Percentiles rank a stretch among this genome's conserved stretches.
These are phyloP conservation scores for Cataglyphis cursor DNA, from an alignment of 2,888 invertebrate species.

Conservation along the genomic window DNA sequence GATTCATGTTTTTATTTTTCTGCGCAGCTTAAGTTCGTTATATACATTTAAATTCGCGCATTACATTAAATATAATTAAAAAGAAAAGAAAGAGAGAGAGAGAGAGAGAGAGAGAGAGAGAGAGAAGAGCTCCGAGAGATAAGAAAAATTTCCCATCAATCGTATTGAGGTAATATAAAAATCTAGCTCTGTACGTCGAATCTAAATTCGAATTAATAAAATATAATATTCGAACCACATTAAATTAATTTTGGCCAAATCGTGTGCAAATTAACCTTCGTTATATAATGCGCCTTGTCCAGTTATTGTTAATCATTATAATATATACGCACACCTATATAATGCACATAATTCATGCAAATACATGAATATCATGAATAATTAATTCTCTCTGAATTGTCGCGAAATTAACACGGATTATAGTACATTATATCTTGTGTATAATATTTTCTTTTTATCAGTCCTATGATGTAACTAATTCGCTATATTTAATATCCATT, in stretches of 20 bases:
- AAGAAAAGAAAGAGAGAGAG: neutral
- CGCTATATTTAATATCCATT: conserved; percentile 28
- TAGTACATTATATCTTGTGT: conserved; percentile 16
- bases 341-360: conserved; percentile 4
- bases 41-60: neutral
- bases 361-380: conserved; percentile 34
- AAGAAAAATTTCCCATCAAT: neutral
- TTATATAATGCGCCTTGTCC: neutral
- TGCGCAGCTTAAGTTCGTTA: neutral
- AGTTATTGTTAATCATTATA: conserved; percentile 10
- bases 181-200: neutral
- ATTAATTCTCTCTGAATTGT: conserved; percentile 37
- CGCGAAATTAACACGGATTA: conserved; percentile 27
- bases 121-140: neutral
- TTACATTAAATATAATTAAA: neutral
- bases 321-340: neutral
- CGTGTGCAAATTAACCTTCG: neutral
- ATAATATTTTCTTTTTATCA: conserved; percentile 33
- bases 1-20: neutral
- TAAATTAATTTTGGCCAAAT: neutral
- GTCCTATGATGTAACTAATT: conserved; percentile 25
- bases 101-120: neutral
- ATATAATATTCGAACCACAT: conserved; percentile 2
- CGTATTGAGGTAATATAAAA: neutral
- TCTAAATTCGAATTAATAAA: conserved; percentile 23